A percentile compares a stretch with the other conserved stretches of the same genome.
These are phyloP conservation scores for Podarcis siculus DNA, from an alignment of 2,797 vertebrate genomes.

Conservation along the genomic window DNA sequence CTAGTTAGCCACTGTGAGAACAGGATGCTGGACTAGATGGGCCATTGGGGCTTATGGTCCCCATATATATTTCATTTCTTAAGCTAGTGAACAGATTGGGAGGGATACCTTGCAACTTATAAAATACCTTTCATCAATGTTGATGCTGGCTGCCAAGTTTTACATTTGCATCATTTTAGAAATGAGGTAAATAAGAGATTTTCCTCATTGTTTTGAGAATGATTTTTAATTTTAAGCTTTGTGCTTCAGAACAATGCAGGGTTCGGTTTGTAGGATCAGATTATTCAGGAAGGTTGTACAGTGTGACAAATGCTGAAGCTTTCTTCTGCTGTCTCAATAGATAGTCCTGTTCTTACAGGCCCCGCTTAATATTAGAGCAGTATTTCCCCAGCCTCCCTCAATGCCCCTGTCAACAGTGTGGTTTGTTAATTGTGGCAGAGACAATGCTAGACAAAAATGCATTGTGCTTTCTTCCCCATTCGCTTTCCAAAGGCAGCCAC, in stretches of 20 bases:
- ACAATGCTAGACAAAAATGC: accelerated
- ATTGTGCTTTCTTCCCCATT: background rate
- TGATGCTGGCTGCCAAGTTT: background rate
- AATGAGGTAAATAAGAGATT: background rate
- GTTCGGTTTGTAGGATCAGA: background rate
- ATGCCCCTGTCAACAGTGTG: background rate
- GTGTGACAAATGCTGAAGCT: background rate
- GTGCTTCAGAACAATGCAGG: background rate
- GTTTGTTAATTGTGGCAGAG: background rate
- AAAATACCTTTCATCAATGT: background rate
- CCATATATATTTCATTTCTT: background rate
- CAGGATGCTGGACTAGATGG: no score
- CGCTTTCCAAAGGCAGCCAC: background rate
- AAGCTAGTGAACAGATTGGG: background rate
- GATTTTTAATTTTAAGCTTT: background rate
- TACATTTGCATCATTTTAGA: background rate
- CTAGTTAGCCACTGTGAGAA: no score
- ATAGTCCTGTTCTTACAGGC: background rate
- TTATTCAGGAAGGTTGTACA: background rate
- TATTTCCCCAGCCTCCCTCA: background rate
- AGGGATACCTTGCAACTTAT: background rate
- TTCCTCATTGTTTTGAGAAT: background rate
- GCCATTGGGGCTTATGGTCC: no score
- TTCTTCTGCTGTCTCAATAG: background rate
- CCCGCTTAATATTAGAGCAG: background rate